These are phyloP conservation scores for Harpagus bidentatus DNA, from an alignment of 2,113 vertebrate genomes.

Conservation along the genomic window DNA sequence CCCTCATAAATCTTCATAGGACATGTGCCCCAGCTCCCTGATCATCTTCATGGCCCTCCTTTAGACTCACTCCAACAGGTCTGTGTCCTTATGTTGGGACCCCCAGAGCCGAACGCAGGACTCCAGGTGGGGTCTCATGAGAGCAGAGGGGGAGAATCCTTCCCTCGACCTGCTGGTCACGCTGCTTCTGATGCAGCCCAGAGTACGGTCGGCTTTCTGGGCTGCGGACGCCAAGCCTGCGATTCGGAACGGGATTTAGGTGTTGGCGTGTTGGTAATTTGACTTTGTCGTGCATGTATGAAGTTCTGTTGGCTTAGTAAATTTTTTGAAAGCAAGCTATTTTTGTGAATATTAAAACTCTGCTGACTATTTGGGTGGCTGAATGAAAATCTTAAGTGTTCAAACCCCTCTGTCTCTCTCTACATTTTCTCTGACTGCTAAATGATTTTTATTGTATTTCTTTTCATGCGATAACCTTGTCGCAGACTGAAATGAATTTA, in stretches of 20 bases:
- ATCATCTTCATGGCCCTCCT: too few relatives aligned
- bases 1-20: neutral
- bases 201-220: too few relatives aligned
- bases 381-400: neutral
- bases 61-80: too few relatives aligned
- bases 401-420: neutral
- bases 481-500: neutral
- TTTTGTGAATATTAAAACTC: neutral
- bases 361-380: neutral
- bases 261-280: neutral
- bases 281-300: fast-evolving
- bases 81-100: too few relatives aligned
- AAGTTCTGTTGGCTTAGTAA: neutral
- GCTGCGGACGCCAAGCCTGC: too few relatives aligned
- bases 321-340: neutral
- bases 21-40: too few relatives aligned
- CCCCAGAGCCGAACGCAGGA: too few relatives aligned
- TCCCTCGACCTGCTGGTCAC: too few relatives aligned
- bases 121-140: too few relatives aligned
- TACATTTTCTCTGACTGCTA: neutral
- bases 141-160: too few relatives aligned
- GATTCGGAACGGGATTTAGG: neutral
- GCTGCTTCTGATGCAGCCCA: too few relatives aligned
- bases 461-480: neutral
- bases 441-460: constrained; percentile 10